Conservation (phyloP, 2,888 invertebrate species). For the Eupithecia insigniata region DNA sequence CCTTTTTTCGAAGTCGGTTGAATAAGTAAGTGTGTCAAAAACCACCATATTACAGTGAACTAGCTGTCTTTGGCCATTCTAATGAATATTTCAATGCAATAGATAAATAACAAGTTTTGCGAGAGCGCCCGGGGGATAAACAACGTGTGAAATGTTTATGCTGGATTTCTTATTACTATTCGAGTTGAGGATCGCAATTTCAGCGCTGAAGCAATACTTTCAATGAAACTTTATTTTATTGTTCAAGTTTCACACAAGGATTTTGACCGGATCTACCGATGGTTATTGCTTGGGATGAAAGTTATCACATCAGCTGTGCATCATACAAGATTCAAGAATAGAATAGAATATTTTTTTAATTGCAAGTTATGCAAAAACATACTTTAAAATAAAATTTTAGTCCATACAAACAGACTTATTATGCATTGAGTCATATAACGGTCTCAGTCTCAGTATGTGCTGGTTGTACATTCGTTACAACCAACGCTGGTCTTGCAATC, state of each 20-base stretch:
- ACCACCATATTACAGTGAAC: neutral
- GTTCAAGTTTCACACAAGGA: neutral
- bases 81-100: conserved; percentile 42
- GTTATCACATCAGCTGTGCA: neutral
- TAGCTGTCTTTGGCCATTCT: conserved; percentile 17
- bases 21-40: no score
- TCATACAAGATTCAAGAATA: neutral
- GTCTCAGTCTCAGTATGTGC: no score
- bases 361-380: no score
- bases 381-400: no score
- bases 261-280: neutral
- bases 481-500: no score
- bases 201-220: conserved; percentile 15
- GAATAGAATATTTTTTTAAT: no score
- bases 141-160: conserved; percentile 44
- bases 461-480: no score
- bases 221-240: conserved; percentile 12
- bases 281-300: neutral
- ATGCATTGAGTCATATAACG: no score
- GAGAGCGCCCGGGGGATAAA: conserved; percentile 39
- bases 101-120: conserved; percentile 44
- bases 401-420: no score
- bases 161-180: conserved; percentile 33
- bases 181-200: conserved; percentile 29
- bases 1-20: no score